Evolutionary conservation across 2,888 invertebrate genomes (phyloP).

Genomic region (Encarsia formosa): DNA sequence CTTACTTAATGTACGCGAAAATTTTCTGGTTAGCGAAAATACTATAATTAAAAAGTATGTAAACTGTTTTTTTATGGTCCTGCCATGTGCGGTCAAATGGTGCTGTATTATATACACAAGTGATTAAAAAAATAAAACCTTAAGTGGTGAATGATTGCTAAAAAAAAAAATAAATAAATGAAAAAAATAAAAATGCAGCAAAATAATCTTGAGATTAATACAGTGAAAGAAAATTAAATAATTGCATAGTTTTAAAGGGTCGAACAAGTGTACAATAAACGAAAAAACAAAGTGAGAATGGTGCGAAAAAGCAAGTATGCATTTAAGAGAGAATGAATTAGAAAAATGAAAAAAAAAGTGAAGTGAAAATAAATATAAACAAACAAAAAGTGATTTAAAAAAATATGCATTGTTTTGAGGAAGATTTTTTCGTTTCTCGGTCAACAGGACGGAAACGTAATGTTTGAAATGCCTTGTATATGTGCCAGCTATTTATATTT

Average conservation of each 20-base stretch:
- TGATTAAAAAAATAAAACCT: conserved; percentile 15
- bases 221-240: not conserved
- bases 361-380: not conserved
- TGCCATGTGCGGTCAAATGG: conserved; percentile 18
- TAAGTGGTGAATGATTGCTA: not conserved
- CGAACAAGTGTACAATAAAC: conserved; percentile 19
- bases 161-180: conserved; percentile 1
- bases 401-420: too few relatives aligned
- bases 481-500: conserved; percentile 47
- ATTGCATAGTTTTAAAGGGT: not conserved
- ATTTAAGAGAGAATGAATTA: conserved; percentile 12
- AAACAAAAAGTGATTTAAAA: too few relatives aligned
- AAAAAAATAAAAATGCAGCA: conserved; percentile 5
- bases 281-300: conserved; percentile 10
- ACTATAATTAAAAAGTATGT: conserved; percentile 3
- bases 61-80: conserved; percentile 19
- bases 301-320: conserved; percentile 6
- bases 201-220: too few relatives aligned
- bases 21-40: too few relatives aligned
- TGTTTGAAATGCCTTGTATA: conserved; percentile 47
- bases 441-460: conserved; percentile 35
- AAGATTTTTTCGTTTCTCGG: conserved; percentile 23
- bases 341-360: not conserved
- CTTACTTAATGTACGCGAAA: too few relatives aligned
- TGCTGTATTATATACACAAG: conserved; percentile 11